These are phyloP conservation scores for Drosophila neocordata DNA, from an alignment of 1,140 invertebrate species.

Conservation along the genomic window DNA sequence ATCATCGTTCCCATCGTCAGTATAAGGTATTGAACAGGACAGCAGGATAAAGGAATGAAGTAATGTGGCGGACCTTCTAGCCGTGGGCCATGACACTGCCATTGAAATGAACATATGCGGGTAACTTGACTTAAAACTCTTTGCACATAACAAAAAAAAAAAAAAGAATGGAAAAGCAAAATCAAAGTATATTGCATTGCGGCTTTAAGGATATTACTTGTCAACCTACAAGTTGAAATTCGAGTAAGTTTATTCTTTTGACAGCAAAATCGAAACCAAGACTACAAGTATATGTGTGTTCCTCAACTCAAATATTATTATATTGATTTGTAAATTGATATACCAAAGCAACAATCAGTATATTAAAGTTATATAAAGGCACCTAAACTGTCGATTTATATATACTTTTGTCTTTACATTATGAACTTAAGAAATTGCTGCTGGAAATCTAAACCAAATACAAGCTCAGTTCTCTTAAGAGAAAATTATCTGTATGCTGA, in stretches of 20 bases:
- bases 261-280: not conserved
- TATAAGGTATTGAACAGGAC: constrained; percentile 20
- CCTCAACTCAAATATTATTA: not conserved
- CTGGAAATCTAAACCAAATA: too few relatives aligned
- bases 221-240: constrained; percentile 4
- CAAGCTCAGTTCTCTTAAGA: too few relatives aligned
- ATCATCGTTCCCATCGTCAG: constrained; percentile 19
- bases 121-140: constrained; percentile 1
- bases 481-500: too few relatives aligned
- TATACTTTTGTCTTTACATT: too few relatives aligned
- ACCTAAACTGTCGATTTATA: too few relatives aligned
- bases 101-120: constrained; percentile 9
- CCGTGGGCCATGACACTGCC: not conserved
- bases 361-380: too few relatives aligned
- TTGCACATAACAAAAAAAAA: not conserved
- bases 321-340: not conserved
- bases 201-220: constrained; percentile 10
- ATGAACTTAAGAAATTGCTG: too few relatives aligned
- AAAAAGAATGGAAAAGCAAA: not conserved
- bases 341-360: not conserved
- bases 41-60: not conserved
- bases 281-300: not conserved
- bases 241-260: not conserved
- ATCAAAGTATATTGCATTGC: not conserved
- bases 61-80: not conserved